phyloP scores from a whole-genome alignment of 2,888 invertebrate species.

The Ganaspis brasiliensis region DNA sequence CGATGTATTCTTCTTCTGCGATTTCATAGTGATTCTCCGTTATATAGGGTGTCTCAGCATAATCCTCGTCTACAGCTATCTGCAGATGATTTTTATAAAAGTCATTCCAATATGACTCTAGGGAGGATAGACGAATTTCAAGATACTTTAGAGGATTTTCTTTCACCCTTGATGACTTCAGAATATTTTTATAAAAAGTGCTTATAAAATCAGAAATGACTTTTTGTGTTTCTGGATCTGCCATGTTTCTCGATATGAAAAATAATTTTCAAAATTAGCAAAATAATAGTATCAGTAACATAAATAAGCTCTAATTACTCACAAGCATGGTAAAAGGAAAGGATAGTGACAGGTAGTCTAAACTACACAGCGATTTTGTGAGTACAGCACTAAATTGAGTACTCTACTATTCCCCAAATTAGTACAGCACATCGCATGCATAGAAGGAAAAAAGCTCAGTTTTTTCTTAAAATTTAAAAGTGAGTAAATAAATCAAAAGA shows the following conservation, averaged over 20 bases:
- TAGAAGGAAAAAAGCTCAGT: too few species aligned
- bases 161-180: not conserved
- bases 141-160: not conserved
- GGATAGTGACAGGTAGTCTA: too few species aligned
- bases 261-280: not conserved
- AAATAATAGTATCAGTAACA: too few species aligned
- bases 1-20: not conserved
- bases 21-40: not conserved
- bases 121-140: not conserved
- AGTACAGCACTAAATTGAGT: too few species aligned
- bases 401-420: too few species aligned
- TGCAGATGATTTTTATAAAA: not conserved
- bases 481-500: too few species aligned
- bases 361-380: too few species aligned
- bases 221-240: not conserved
- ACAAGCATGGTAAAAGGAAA: too few species aligned
- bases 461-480: too few species aligned
- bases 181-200: not conserved
- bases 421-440: too few species aligned
- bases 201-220: not conserved
- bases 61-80: too few species aligned
- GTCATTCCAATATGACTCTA: not conserved
- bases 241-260: not conserved
- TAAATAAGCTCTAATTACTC: too few species aligned
- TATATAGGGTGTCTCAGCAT: not conserved